Conservation (phyloP, 2,888 invertebrate genomes). For the Drosophila sordidula region DNA sequence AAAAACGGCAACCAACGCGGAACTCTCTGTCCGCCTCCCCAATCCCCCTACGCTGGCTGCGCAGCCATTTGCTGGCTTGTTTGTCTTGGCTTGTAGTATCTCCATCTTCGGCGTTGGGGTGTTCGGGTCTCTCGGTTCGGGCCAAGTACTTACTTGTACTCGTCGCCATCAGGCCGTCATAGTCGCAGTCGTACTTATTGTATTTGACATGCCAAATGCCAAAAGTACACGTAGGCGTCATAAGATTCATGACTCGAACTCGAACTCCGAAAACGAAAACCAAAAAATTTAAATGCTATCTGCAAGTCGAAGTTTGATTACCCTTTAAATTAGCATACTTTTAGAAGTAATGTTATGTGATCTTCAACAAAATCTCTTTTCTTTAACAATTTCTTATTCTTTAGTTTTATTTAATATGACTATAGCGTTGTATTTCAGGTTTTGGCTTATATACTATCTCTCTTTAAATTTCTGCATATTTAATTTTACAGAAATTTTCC, state of each 20-base stretch:
- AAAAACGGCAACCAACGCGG: slow-evolving; percentile 57
- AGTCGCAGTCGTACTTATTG: slow-evolving; percentile 66
- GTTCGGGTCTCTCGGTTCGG: slow-evolving; percentile 37
- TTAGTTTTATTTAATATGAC: too few relatives aligned
- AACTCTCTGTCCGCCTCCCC: slow-evolving; percentile 31
- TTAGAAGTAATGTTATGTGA: too few relatives aligned
- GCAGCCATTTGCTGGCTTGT: slow-evolving; percentile 46
- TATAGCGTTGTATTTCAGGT: not conserved
- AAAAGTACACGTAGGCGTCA: slow-evolving; percentile 83
- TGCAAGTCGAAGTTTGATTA: slow-evolving; percentile 2
- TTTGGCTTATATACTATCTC: too few relatives aligned
- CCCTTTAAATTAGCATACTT: slow-evolving; percentile 13
- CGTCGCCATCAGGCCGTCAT: slow-evolving; percentile 45
- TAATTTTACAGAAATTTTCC: too few relatives aligned
- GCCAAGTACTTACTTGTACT: slow-evolving; percentile 44
- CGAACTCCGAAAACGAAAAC: slow-evolving; percentile 58
- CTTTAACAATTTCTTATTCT: not conserved
- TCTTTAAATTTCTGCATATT: too few relatives aligned
- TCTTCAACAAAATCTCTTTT: too few relatives aligned
- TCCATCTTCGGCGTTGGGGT: slow-evolving; percentile 54
- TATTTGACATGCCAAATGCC: slow-evolving; percentile 83
- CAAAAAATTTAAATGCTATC: slow-evolving; percentile 28
- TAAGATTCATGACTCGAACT: slow-evolving; percentile 79
- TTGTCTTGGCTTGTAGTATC: slow-evolving; percentile 59
- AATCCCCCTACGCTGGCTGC: not conserved